These are phyloP conservation scores for Ceyx margarethae DNA, from an alignment of 2,113 vertebrate species.

Conservation along the genomic window DNA sequence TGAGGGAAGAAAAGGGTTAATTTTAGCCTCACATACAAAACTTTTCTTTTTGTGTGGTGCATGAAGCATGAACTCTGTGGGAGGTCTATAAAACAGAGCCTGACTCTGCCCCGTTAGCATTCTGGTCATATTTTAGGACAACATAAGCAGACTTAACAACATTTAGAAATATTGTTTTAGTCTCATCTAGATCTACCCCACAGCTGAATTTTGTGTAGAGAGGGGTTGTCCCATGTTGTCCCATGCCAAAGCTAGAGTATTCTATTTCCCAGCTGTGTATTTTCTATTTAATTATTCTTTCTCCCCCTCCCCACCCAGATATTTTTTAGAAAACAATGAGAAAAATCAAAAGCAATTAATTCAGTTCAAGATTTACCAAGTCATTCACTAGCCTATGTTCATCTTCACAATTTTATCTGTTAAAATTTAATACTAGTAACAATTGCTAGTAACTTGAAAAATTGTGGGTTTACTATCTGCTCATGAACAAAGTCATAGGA, in stretches of 20 bases:
- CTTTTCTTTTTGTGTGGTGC: background rate
- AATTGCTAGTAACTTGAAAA: background rate
- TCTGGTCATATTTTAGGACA: conserved; percentile 27
- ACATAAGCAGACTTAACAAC: background rate
- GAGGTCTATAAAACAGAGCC: conserved; percentile 4
- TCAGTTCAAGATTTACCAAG: background rate
- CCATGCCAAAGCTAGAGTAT: background rate
- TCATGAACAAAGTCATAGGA: background rate
- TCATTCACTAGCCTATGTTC: background rate
- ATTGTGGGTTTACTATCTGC: background rate
- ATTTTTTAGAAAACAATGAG: background rate
- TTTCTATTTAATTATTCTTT: background rate
- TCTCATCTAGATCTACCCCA: conserved; percentile 6
- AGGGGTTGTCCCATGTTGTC: background rate
- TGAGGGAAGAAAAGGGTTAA: background rate
- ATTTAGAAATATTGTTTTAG: conserved; percentile 3
- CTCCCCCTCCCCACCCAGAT: accelerated
- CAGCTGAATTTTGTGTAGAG: background rate
- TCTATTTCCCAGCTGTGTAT: background rate
- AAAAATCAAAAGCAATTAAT: background rate
- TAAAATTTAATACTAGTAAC: background rate
- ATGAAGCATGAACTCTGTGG: background rate
- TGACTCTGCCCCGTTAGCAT: conserved; percentile 12
- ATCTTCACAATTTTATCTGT: background rate
- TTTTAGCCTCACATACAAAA: background rate